Percentiles rank a stretch among this genome's conserved stretches.
These are phyloP conservation scores for Andricus curvator DNA, from an alignment of 2,888 invertebrate species.

Conservation along the genomic window DNA sequence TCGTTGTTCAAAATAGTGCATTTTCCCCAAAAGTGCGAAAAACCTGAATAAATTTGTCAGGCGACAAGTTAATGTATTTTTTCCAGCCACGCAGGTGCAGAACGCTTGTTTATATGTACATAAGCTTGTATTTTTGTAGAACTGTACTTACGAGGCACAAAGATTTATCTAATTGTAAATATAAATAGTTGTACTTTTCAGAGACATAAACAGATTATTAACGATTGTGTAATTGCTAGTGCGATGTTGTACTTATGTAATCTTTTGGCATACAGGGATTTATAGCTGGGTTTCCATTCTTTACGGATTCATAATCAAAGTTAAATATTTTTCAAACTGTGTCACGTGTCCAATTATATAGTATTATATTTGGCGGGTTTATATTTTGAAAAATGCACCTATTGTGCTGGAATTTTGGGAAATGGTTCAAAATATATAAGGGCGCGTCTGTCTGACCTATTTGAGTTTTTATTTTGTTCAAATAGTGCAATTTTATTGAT, in stretches of 20 bases:
- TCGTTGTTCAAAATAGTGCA: slow-evolving; percentile 48
- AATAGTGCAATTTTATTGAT: too few relatives aligned
- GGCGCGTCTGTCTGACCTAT: too few relatives aligned
- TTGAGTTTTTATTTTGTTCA: too few relatives aligned
- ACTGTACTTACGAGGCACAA: slow-evolving; percentile 23
- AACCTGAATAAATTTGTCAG: slow-evolving; percentile 39
- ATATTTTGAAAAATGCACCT: too few relatives aligned
- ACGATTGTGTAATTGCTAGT: slow-evolving; percentile 11
- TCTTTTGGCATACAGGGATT: not conserved
- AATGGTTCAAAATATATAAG: too few relatives aligned
- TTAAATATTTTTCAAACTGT: too few relatives aligned
- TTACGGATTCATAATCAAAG: not conserved
- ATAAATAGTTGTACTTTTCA: not conserved
- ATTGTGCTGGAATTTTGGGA: too few relatives aligned
- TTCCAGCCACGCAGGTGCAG: slow-evolving; percentile 27
- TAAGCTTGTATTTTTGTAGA: slow-evolving; percentile 32
- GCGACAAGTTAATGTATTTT: slow-evolving; percentile 8
- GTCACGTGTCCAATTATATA: too few relatives aligned
- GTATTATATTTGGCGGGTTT: too few relatives aligned
- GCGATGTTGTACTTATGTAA: slow-evolving; percentile 38
- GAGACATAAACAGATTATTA: not conserved
- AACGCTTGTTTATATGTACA: slow-evolving; percentile 24
- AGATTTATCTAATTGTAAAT: slow-evolving; percentile 28
- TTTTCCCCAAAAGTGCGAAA: slow-evolving; percentile 52
- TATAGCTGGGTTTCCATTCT: not conserved